These are phyloP conservation scores for Eupithecia insigniata DNA, from an alignment of 2,888 invertebrate species.

Conservation along the genomic window DNA sequence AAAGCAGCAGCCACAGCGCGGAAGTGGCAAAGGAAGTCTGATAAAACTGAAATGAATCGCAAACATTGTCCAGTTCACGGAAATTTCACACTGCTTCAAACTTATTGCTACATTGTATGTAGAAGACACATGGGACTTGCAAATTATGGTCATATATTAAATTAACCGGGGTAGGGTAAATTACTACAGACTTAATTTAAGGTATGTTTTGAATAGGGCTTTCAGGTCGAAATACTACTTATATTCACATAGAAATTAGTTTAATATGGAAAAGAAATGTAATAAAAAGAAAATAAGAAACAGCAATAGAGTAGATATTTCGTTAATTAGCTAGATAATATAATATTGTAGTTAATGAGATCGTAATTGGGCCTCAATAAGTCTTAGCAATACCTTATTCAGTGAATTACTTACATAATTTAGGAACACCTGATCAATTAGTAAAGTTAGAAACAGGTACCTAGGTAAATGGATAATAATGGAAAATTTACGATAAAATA, in stretches of 20 bases:
- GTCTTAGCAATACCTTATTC: background rate
- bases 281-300: background rate
- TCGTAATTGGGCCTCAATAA: background rate
- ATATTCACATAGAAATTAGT: background rate
- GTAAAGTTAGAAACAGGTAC: background rate
- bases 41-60: constrained; percentile 70
- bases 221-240: background rate
- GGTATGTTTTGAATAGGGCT: background rate
- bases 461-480: background rate
- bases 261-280: background rate
- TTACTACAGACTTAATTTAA: background rate
- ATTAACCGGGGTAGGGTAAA: background rate
- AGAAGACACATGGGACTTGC: constrained; percentile 14
- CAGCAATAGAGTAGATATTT: background rate
- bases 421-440: background rate
- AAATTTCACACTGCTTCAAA: constrained; percentile 40
- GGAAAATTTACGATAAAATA: background rate
- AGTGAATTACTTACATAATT: background rate
- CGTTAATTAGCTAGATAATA: background rate
- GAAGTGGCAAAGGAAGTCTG: constrained; percentile 76
- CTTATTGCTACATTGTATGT: constrained; percentile 4
- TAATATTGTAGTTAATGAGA: background rate
- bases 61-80: constrained; percentile 64
- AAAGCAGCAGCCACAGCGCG: constrained; percentile 62
- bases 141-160: constrained; percentile 7